Evolutionary conservation across 1,140 invertebrate genomes (phyloP), one percentile per base, ranked within the genome.

Genomic region (Leptinotarsa lineolata): DNA sequence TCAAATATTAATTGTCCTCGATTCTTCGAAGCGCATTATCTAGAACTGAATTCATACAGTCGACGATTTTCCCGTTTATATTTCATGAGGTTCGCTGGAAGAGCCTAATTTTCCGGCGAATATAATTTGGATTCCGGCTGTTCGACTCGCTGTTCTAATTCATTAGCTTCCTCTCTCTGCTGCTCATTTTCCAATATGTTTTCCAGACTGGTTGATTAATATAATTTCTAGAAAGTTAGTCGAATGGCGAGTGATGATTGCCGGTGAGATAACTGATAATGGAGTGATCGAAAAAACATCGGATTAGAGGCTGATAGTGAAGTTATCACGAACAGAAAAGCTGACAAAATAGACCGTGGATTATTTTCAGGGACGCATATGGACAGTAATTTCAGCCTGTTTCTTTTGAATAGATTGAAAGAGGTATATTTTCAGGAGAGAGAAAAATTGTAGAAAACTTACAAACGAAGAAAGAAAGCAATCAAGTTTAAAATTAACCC

Each of bases 61-160:
- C 58, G 21, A 30, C 61, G 20, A 21, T 21, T 64, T 64, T 64
- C 24, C 61, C 24, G 20, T 64, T 64, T 64, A 64, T 64, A 64
- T 64, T 64, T 64, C 61, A 64, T 64, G n/a, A 21, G 24, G 21
- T 64, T 64, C 61, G 13, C 24, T 22, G 24, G 61, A 64, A 64
- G 24, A 8, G n/a, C 16, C 24, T n/a, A 22, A 64, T 64, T 64
- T 64, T 64, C 61, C 61, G 4, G 61, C n/a, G 24, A 64, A 64
- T 64, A 64, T 64, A 64, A 64, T 64, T 30, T 30, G 24, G 61
- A 30, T 22, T 64, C 61, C 61, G 61, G 61, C 61, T 54, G 48
- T 54, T 54, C 16, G 4, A 54, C 61, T 21, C n/a, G 61, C 61
- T 54, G 48, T 54, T 54, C 48, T 54, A 54, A 54, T 54, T 54